Conservation (phyloP, 2,888 invertebrate species). For the Pachliopta kotzebuea region DNA sequence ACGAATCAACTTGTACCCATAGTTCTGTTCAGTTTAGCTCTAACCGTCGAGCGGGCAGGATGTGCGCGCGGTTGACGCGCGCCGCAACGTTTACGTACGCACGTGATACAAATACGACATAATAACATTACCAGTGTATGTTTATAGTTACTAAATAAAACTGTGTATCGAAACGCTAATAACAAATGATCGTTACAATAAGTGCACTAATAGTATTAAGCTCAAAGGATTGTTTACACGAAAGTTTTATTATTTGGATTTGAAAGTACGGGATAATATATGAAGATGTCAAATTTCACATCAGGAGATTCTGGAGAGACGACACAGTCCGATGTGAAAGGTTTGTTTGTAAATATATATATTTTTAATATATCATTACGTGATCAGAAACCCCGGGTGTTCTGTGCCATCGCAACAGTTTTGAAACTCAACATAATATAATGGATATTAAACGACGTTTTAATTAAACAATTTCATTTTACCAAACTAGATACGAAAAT, state of each 20-base stretch:
- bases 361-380: background rate
- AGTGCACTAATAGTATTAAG: slow-evolving; percentile 47
- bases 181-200: slow-evolving; percentile 40
- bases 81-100: slow-evolving; percentile 40
- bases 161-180: slow-evolving; percentile 58
- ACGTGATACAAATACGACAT: slow-evolving; percentile 48
- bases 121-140: slow-evolving; percentile 42
- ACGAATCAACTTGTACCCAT: slow-evolving; percentile 49
- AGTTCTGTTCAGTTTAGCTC: slow-evolving; percentile 55
- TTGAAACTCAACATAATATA: background rate
- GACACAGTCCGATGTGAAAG: slow-evolving; percentile 64
- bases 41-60: slow-evolving; percentile 45
- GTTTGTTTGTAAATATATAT: slow-evolving; percentile 38
- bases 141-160: slow-evolving; percentile 40
- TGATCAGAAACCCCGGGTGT: background rate
- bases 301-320: slow-evolving; percentile 43
- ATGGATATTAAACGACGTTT: no score
- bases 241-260: slow-evolving; percentile 43
- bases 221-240: slow-evolving; percentile 40
- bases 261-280: slow-evolving; percentile 40
- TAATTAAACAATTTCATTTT: no score
- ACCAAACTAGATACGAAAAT: no score
- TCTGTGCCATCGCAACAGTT: background rate
- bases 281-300: slow-evolving; percentile 65
- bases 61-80: slow-evolving; percentile 40